Percentiles rank a stretch among this genome's conserved stretches.
phyloP scores from a whole-genome alignment of 2,113 vertebrate species.

The Pyrgilauda ruficollis region DNA sequence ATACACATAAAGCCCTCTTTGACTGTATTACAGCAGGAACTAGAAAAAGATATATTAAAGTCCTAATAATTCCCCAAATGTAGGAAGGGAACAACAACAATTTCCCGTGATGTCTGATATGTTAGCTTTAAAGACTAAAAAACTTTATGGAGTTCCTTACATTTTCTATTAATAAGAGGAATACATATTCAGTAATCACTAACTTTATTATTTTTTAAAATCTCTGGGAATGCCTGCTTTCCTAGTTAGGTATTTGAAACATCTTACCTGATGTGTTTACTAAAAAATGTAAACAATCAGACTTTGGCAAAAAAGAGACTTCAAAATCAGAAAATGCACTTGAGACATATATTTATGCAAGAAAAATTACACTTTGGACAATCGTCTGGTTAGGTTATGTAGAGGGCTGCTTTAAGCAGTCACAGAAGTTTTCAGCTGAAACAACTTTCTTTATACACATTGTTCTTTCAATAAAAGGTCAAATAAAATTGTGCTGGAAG shows the following conservation, averaged over 20 bases:
- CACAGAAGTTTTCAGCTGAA: background rate
- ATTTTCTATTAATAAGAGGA: background rate
- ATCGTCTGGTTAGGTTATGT: background rate
- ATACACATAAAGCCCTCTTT: background rate
- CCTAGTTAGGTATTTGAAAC: background rate
- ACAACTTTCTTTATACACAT: background rate
- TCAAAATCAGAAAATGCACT: background rate
- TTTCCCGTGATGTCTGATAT: background rate
- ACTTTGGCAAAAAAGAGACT: background rate
- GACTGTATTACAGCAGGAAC: background rate
- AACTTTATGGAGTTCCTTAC: background rate
- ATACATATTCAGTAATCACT: background rate
- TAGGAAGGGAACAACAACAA: background rate
- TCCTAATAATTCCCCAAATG: background rate
- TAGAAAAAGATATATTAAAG: background rate
- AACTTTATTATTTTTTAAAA: background rate
- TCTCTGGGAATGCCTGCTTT: background rate
- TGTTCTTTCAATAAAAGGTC: conserved; percentile 60
- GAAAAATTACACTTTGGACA: background rate
- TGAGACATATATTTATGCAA: background rate
- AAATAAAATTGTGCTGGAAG: conserved; percentile 54
- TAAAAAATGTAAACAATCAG: background rate
- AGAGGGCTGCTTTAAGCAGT: conserved; percentile 7
- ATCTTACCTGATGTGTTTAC: background rate
- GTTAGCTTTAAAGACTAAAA: background rate